Evolutionary conservation across 2,113 vertebrate genomes (phyloP).

Genomic region (Labeo catla): DNA sequence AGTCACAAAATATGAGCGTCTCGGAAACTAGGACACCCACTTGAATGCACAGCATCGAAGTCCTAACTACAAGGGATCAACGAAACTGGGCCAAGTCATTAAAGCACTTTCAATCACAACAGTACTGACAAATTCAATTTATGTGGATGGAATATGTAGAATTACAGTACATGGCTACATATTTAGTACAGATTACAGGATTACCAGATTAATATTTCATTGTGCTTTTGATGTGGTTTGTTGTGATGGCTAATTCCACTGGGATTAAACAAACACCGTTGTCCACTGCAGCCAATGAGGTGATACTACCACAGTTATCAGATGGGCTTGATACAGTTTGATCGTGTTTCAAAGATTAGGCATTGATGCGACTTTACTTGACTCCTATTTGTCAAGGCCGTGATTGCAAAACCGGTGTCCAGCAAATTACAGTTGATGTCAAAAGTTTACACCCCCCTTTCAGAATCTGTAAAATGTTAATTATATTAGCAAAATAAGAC

Average conservation of each 20-base stretch:
- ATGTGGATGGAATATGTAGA: background rate
- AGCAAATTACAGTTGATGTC: background rate
- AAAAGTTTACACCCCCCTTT: too few species aligned
- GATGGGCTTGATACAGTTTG: constrained; percentile 20
- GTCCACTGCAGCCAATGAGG: background rate
- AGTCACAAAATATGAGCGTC: constrained; percentile 37
- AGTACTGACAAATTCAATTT: background rate
- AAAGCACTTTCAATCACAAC: constrained; percentile 2
- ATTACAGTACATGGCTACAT: background rate
- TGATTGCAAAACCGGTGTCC: background rate
- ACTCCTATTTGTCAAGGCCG: background rate
- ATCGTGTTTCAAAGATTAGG: constrained; percentile 17
- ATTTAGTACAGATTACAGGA: background rate
- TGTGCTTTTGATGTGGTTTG: constrained; percentile 23
- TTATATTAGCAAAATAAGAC: too few species aligned
- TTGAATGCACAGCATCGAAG: background rate
- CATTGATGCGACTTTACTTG: background rate
- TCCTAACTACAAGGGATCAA: constrained; percentile 16
- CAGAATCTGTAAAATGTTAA: too few species aligned
- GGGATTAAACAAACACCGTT: background rate
- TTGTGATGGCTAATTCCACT: constrained; percentile 13
- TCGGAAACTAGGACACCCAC: constrained; percentile 33
- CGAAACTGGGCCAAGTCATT: constrained; percentile 16
- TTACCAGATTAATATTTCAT: background rate
- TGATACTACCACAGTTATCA: constrained; percentile 37